Evolutionary conservation across 2,888 invertebrate species (phyloP).

Genomic region (Lobophora halterata): DNA sequence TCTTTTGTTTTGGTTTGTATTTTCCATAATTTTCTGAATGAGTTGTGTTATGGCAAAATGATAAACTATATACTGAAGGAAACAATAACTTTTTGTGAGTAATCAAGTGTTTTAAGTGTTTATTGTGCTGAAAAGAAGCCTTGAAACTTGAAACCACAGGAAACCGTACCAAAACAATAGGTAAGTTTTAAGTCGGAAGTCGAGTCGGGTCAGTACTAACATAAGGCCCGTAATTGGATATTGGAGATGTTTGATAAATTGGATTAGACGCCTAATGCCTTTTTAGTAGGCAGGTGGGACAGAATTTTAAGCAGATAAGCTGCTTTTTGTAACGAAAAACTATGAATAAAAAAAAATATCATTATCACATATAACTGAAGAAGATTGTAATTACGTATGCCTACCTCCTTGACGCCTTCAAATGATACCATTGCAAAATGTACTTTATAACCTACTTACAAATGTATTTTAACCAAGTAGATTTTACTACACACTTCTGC

Average conservation of each 20-base stretch:
- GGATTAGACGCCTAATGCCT: constrained; percentile 26
- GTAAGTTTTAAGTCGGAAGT: constrained; percentile 44
- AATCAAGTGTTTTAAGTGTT: constrained; percentile 31
- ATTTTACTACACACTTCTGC: no score
- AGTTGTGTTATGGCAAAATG: neutral
- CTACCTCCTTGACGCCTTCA: no score
- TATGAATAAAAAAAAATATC: no score
- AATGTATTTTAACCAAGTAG: neutral
- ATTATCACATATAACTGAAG: no score
- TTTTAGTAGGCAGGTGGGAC: constrained; percentile 1
- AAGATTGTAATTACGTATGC: no score
- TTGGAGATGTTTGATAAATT: constrained; percentile 28
- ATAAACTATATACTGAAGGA: constrained; percentile 9
- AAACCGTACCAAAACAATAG: constrained; percentile 53
- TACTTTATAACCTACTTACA: neutral
- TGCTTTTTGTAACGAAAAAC: constrained; percentile 5
- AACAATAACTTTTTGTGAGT: constrained; percentile 19
- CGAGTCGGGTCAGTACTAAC: no score
- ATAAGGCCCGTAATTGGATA: constrained; percentile 61
- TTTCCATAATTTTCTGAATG: neutral
- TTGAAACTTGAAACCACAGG: constrained; percentile 52
- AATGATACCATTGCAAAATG: no score
- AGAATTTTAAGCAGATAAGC: no score
- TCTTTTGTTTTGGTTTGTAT: neutral
- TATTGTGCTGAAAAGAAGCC: constrained; percentile 42